These are phyloP conservation scores for Zeuzera pyrina DNA, from an alignment of 2,888 invertebrate species.

Conservation along the genomic window DNA sequence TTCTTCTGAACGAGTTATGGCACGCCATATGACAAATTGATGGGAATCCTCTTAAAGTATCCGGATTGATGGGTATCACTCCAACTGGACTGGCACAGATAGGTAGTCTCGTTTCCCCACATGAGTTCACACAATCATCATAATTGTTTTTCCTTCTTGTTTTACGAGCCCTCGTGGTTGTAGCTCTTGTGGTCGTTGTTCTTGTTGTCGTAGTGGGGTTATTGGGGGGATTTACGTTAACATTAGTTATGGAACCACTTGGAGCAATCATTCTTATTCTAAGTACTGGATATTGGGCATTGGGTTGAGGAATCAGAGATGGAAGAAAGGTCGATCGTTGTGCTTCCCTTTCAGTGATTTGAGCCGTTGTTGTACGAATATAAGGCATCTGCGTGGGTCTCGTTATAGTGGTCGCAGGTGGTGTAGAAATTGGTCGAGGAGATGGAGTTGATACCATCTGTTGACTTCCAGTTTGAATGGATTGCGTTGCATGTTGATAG, in stretches of 20 bases:
- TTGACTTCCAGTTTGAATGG: conserved; percentile 16
- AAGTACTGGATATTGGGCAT: conserved; percentile 19
- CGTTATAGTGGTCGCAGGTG: background rate
- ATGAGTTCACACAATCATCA: conserved; percentile 44
- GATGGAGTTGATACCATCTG: conserved; percentile 9
- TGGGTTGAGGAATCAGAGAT: background rate
- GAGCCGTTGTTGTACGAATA: background rate
- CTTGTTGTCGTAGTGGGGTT: conserved; percentile 26
- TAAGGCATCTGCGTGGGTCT: background rate
- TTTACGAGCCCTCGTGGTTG: conserved; percentile 6
- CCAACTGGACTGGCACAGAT: conserved; percentile 51
- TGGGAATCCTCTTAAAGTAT: conserved; percentile 55
- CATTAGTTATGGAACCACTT: conserved; percentile 45
- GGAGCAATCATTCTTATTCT: conserved; percentile 49
- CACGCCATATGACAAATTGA: conserved; percentile 64
- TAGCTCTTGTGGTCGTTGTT: conserved; percentile 21
- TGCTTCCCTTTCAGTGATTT: background rate
- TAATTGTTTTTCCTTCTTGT: conserved; percentile 38
- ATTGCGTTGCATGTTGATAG: conserved; percentile 35
- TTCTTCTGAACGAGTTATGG: conserved; percentile 54
- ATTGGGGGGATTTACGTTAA: conserved; percentile 36
- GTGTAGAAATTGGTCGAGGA: background rate
- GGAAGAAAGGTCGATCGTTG: background rate
- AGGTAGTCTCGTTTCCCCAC: conserved; percentile 41
- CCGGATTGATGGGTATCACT: conserved; percentile 35